phyloP scores from a whole-genome alignment of 1,140 invertebrate species.

The Microplitis mediator region DNA sequence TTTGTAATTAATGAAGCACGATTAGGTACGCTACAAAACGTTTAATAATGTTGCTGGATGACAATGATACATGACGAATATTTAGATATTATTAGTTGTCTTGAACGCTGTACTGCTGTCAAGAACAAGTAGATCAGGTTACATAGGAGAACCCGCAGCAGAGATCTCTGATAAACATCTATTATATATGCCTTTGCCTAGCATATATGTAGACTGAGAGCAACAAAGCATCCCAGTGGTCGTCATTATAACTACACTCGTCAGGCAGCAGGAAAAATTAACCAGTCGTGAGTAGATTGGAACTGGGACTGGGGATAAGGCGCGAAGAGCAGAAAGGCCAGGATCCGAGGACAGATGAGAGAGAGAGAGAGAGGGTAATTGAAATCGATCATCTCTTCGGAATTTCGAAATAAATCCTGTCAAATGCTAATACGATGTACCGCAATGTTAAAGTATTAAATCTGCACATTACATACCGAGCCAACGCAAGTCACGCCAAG shows the following conservation, averaged over 20 bases:
- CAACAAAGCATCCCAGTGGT: too few species aligned
- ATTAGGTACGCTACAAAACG: too few species aligned
- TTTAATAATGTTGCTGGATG: neutral
- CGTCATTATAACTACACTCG: too few species aligned
- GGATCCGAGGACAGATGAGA: neutral
- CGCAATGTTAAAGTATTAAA: slow-evolving; percentile 1
- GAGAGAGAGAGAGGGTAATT: neutral
- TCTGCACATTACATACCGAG: slow-evolving; percentile 3
- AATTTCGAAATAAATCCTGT: slow-evolving; percentile 14
- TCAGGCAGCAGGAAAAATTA: too few species aligned
- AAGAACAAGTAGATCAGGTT: slow-evolving; percentile 8
- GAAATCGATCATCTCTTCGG: slow-evolving; percentile 23
- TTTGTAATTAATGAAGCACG: too few species aligned
- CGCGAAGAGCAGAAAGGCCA: too few species aligned
- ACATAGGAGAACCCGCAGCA: neutral
- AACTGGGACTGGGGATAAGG: too few species aligned
- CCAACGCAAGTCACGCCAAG: neutral
- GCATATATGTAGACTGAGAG: too few species aligned
- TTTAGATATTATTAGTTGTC: slow-evolving; percentile 12
- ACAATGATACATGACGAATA: slow-evolving; percentile 6
- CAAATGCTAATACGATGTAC: slow-evolving; percentile 10
- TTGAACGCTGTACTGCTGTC: neutral
- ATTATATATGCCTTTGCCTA: neutral
- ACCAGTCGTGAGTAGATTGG: too few species aligned
- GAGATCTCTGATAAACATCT: neutral